Base-by-base conservation (phyloP, 1,140 invertebrate genomes). In the Bombus consobrinus region DNA sequence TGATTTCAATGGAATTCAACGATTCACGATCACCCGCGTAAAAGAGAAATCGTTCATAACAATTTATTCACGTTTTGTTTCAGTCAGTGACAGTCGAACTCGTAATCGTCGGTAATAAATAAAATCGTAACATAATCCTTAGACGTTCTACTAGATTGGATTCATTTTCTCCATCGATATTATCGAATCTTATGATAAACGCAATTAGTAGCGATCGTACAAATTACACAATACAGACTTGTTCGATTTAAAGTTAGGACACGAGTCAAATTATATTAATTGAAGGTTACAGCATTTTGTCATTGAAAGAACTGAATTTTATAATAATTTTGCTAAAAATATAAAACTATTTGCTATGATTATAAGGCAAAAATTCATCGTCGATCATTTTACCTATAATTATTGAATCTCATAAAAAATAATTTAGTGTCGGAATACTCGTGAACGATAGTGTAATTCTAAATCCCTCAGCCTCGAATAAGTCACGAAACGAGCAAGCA, bases 1-100 rank as follows among this genome's bases (percentile, higher is more conserved):
- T 37, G 32, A 34, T 84, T 69, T 59, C 10, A 39, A 64, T 39
- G 57, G 75, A 64, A 77, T 77, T 77, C 62, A 41, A 62, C 53
- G 34, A 73, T 32, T 5, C 5, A 22, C 15, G 34, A 59, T 57
- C 37, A 28, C 0, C 47, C 12, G 37, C 32, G 57, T 37, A 57
- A n/a, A 3, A 9, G 34, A 4, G 28, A 6, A 18, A 72, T 13
- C 41, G n/a, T 32, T 32, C 57, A 28, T 12, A 59, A n/a, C 59
- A n/a, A 62, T 62, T 62, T 62, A n/a, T 62, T n/a, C 28, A 0
- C 59, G 59, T 62, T n/a, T n/a, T 62, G 59, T n/a, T 62, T 62
- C 28, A 62, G n/a, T n/a, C 0, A 12, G 59, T 22, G 3, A n/a
- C 12, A 62, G 10, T 28, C 9, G 59, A 62, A 62, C 12, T 62